phyloP scores from a whole-genome alignment of 2,113 vertebrate species.

The Nothobranchius kuhntae region DNA sequence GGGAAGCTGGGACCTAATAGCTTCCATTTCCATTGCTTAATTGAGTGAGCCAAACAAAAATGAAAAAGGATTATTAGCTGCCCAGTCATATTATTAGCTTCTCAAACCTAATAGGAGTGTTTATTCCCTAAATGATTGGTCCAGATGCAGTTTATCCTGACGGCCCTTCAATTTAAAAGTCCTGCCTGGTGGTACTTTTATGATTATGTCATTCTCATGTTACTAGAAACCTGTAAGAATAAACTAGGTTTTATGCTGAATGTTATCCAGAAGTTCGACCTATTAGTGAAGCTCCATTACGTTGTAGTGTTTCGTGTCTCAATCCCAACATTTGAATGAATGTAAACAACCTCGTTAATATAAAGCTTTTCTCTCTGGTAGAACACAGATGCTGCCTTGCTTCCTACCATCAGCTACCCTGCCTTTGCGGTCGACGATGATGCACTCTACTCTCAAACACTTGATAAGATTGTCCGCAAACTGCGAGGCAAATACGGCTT shows the following conservation, averaged over 20 bases:
- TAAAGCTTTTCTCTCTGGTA: slow-evolving; percentile 37
- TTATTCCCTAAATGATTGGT: slow-evolving; percentile 19
- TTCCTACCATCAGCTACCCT: slow-evolving; percentile 96
- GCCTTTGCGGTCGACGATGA: slow-evolving; percentile 97
- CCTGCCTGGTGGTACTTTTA: neutral
- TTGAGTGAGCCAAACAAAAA: slow-evolving; percentile 34
- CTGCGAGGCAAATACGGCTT: slow-evolving; percentile 93
- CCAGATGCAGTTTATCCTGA: slow-evolving; percentile 10
- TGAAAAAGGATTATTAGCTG: slow-evolving; percentile 23
- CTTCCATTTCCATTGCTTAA: slow-evolving; percentile 32
- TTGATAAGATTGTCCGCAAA: slow-evolving; percentile 94
- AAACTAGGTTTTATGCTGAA: neutral
- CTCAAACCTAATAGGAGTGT: slow-evolving; percentile 19
- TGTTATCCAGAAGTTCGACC: neutral
- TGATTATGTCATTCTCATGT: neutral
- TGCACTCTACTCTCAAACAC: slow-evolving; percentile 88
- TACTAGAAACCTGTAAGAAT: neutral
- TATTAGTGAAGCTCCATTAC: too few species aligned
- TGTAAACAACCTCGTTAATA: neutral
- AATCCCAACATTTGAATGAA: too few species aligned
- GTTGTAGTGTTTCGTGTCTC: too few species aligned
- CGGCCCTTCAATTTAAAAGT: neutral
- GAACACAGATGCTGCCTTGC: slow-evolving; percentile 95
- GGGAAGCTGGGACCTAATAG: slow-evolving; percentile 16
- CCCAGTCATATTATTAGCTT: slow-evolving; percentile 4